Evolutionary conservation across 2,888 invertebrate species (phyloP).

Genomic region (Hydroisotoma schaefferi): DNA sequence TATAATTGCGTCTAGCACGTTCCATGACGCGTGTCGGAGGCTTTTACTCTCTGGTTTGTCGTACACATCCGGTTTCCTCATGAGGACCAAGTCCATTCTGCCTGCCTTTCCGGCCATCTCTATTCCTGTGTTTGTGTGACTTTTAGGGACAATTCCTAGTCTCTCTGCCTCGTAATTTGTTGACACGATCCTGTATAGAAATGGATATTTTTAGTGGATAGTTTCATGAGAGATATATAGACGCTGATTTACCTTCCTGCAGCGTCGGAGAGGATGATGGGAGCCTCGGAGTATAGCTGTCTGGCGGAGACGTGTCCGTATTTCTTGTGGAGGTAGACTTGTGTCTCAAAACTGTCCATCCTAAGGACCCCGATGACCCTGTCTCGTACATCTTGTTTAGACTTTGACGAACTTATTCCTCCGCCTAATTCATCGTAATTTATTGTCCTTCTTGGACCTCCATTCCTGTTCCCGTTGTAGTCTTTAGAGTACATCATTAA

Average conservation of each 20-base stretch:
- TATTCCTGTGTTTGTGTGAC: neutral
- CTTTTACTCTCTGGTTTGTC: constrained; percentile 16
- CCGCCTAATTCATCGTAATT: no score
- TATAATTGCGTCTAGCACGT: constrained; percentile 15
- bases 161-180: neutral
- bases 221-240: no score
- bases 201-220: neutral
- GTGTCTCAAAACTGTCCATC: neutral
- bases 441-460: no score
- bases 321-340: neutral
- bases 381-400: no score
- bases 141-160: neutral
- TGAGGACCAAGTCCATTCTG: neutral
- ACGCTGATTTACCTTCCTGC: no score
- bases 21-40: constrained; percentile 14
- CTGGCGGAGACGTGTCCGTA: neutral
- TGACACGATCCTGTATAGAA: neutral
- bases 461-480: no score
- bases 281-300: neutral
- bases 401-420: no score
- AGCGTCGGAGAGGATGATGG: neutral
- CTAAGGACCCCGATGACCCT: neutral
- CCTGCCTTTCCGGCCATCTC: neutral
- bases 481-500: no score
- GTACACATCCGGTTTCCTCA: neutral